These are phyloP conservation scores for Drepanosiphum platanoidis DNA, from an alignment of 2,888 invertebrate species.

Conservation along the genomic window DNA sequence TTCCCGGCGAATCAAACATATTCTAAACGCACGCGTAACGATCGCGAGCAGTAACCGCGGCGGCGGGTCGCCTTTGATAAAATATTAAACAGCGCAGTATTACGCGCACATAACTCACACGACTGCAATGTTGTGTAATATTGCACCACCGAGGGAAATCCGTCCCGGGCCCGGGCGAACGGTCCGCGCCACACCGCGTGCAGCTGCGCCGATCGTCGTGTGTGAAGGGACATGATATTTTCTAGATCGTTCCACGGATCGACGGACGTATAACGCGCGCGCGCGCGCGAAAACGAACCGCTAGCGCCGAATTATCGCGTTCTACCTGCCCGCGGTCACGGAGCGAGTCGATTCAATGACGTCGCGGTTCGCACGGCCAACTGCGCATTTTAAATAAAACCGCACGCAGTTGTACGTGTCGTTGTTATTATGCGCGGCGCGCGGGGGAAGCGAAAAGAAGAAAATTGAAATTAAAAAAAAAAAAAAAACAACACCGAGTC, in stretches of 20 bases:
- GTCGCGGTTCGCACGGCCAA: not conserved
- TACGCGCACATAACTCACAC: not conserved
- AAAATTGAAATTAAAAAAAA: too few species aligned
- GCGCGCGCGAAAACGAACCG: not conserved
- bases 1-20: too few species aligned
- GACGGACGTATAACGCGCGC: too few species aligned
- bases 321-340: too few species aligned
- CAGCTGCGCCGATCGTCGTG: slow-evolving; percentile 5
- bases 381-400: not conserved
- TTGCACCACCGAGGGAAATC: slow-evolving; percentile 23
- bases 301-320: too few species aligned
- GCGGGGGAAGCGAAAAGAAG: too few species aligned
- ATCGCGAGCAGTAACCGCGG: not conserved
- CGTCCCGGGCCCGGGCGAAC: not conserved
- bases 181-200: not conserved
- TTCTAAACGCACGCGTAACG: not conserved
- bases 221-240: not conserved
- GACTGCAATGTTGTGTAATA: slow-evolving; percentile 12
- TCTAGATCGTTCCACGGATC: too few species aligned
- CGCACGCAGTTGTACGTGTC: not conserved
- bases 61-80: not conserved
- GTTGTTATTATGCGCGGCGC: too few species aligned
- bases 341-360: too few species aligned
- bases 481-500: too few species aligned
- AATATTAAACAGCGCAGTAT: not conserved